phyloP scores from a whole-genome alignment of 2,888 invertebrate species.

The Timema podura region DNA sequence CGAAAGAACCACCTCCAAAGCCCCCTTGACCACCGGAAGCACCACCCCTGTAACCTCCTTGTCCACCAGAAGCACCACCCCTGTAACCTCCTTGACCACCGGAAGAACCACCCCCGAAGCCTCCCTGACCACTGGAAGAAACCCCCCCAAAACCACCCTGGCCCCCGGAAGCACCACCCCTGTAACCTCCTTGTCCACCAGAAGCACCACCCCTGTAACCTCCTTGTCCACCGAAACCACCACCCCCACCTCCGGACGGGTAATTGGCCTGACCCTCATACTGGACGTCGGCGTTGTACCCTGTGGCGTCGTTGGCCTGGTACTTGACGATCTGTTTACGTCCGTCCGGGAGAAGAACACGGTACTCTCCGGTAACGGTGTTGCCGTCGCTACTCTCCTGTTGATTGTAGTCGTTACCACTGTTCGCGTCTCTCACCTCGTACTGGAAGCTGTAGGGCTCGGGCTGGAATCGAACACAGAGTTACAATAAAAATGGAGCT shows the following conservation, averaged over 20 bases:
- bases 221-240: conserved; percentile 19
- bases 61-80: conserved; percentile 10
- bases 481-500: too few relatives aligned
- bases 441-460: conserved; percentile 89
- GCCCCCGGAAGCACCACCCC: background rate
- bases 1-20: background rate
- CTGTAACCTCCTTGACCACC: background rate
- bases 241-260: conserved; percentile 15
- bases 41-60: conserved; percentile 10
- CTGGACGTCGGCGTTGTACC: conserved; percentile 81
- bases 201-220: conserved; percentile 13
- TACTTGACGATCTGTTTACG: conserved; percentile 81
- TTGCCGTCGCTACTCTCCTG: conserved; percentile 84
- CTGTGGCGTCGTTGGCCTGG: conserved; percentile 84
- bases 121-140: background rate
- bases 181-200: conserved; percentile 13
- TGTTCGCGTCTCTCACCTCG: conserved; percentile 73
- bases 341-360: conserved; percentile 79
- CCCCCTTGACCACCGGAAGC: background rate
- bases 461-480: conserved; percentile 25
- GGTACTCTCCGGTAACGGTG: conserved; percentile 77
- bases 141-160: background rate
- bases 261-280: conserved; percentile 55
- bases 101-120: background rate
- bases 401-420: conserved; percentile 80